A percentile compares a stretch with the other conserved stretches of the same genome.
Evolutionary conservation across 2,797 vertebrate species (phyloP).

Genomic region (Sebastolobus alascanus): DNA sequence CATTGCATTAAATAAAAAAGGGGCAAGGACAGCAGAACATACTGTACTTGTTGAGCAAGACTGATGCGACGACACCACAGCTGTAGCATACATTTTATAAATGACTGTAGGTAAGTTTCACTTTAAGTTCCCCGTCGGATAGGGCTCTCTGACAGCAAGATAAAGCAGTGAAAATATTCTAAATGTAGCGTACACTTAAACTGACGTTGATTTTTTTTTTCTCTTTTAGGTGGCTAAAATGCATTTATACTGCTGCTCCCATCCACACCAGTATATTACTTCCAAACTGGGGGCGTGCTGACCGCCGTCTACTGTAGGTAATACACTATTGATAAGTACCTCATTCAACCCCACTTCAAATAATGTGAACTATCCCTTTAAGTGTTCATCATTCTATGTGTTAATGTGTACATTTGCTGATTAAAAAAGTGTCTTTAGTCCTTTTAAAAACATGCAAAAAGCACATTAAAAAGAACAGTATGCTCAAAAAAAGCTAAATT

Average conservation of each 20-base stretch:
- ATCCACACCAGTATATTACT: too few relatives aligned
- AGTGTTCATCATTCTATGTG: not conserved
- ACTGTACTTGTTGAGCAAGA: not conserved
- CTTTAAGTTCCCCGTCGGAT: not conserved
- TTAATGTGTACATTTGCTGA: not conserved
- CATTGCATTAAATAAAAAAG: not conserved
- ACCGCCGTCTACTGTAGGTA: not conserved
- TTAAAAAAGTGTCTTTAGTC: not conserved
- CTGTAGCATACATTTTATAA: not conserved
- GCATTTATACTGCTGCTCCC: too few relatives aligned
- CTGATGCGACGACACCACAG: not conserved
- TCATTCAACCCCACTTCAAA: not conserved
- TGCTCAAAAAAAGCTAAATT: not conserved
- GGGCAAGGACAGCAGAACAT: not conserved
- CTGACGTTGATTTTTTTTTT: not conserved
- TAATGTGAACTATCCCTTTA: not conserved
- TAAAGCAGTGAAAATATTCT: not conserved
- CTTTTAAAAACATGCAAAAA: not conserved
- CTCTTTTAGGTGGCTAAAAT: not conserved
- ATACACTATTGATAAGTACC: not conserved
- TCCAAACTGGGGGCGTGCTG: not conserved
- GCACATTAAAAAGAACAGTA: not conserved
- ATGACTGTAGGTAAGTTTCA: not conserved
- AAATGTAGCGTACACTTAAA: too few relatives aligned
- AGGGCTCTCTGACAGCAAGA: not conserved